Evolutionary conservation across 2,797 vertebrate species (phyloP), one percentile per base, ranked within the genome.

Genomic region (Vespertilio murinus): DNA sequence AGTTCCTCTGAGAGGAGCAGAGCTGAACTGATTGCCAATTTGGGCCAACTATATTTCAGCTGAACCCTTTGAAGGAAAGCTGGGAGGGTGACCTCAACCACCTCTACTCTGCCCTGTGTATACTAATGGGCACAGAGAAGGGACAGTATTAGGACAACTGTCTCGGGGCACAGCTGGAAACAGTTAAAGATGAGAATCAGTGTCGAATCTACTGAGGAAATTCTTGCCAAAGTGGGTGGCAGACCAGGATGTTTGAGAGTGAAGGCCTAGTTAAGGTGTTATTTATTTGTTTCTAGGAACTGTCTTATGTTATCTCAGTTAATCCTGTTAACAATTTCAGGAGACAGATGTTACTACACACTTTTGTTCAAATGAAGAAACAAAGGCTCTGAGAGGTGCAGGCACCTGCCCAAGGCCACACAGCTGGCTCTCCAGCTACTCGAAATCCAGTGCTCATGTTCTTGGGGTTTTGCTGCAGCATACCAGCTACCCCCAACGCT

Each of bases 281-380:
- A 78, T 70, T 93, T 91, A 75, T 65, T 84, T 91, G 65, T 65
- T 80, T 86, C 70, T 71, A 67, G 85, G 49, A 35, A 20, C 64
- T 90, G 84, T 87, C 40, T 71, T 73, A 22, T 9, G 18, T 73
- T 73, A 74, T 71, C 56, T 94, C 45, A 38, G 75, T 45, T 79
- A 81, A 64, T 85, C 83, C 30, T 75, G 47, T 35, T 47, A 78
- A 64, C 64, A 86, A 61, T 30, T 16, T 65, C 40, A 6, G 23
- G 65, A 95, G 28, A 54, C 59, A 45, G n/a, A 54, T 23, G 65
- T 69, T 65, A 77, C 25, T 30, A 54, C 25, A 54, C 28, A 18
- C 81, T 84, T 42, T 56, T n/a, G 28, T 30, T 69, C 20, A 28
- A 64, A 54, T 5, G 22, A 77, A 75, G 87, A 88, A 54, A 65